Conservation (phyloP, 2,888 invertebrate genomes). For the Sesamia inferens region DNA sequence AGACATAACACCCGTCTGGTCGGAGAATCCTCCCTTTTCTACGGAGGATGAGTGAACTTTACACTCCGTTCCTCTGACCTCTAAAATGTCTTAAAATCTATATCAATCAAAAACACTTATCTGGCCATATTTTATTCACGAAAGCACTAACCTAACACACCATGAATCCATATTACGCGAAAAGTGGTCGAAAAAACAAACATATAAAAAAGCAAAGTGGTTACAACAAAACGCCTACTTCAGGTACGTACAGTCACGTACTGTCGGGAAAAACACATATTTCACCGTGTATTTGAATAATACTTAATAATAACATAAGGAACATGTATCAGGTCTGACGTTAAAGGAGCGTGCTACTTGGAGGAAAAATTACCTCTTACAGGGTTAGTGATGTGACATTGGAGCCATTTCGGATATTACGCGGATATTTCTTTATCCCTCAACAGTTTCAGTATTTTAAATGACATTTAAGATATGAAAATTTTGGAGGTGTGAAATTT, state of each 20-base stretch:
- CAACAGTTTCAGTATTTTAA: background rate
- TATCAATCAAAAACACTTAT: conserved; percentile 16
- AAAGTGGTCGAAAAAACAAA: conserved; percentile 56
- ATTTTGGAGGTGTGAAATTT: background rate
- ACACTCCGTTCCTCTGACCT: no score
- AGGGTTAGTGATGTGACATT: conserved; percentile 43
- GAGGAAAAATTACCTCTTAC: conserved; percentile 60
- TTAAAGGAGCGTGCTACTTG: conserved; percentile 47
- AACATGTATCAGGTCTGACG: conserved; percentile 63
- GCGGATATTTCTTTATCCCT: background rate
- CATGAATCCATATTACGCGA: conserved; percentile 60
- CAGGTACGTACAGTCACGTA: conserved; percentile 55
- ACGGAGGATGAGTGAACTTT: no score
- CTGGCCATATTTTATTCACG: conserved; percentile 9
- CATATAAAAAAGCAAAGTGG: conserved; percentile 41
- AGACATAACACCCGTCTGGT: no score
- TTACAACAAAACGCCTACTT: conserved; percentile 50
- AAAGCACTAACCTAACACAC: conserved; percentile 31
- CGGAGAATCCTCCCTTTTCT: no score
- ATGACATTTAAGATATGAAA: background rate
- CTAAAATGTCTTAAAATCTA: background rate
- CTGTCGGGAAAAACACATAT: conserved; percentile 63
- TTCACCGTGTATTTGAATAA: conserved; percentile 66
- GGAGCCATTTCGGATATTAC: conserved; percentile 6
- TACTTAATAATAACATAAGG: conserved; percentile 68